Base-by-base conservation (phyloP, 2,888 invertebrate genomes). In the Crossocerus cetratus region DNA sequence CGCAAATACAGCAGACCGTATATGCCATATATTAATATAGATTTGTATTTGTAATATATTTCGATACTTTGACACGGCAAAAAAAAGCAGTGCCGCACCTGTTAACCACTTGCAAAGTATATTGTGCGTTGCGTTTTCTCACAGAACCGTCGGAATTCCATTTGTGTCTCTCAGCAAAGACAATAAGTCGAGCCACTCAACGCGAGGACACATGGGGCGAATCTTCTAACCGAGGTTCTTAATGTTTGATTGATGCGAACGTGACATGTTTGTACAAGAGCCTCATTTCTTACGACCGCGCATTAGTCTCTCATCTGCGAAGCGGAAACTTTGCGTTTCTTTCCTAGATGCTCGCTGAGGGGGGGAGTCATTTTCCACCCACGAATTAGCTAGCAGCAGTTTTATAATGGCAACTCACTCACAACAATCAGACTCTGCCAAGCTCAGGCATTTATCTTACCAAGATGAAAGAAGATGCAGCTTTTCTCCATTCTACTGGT, bases 11-110 rank as follows among this genome's bases (percentile, higher is more conserved):
- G 11, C 8, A 32, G 8, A 32, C 5, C 32, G 32, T 32, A 32
- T 32, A 5, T n/a, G n/a, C 32, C 2, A 11, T 32, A 11, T 32
- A 32, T 32, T 4, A 8, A 11, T 32, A 32, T 32, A 4, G 32
- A 32, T 32, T 5, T 32, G 11, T 4, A 32, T 32, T 32, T 3
- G 5, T 32, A 32, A 4, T 32, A 32, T 32, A 32, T 32, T 32
- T 32, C 8, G 23, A 61, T 68, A 72, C 16, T 65, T 62, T 70
- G 54, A 55, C 4, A n/a, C 16, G 5, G 49, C 63, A 8, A 32
- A 32, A 53, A 20, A 66, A 72, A 67, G 66, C 72, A 68, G 69
- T 69, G 69, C 69, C 65, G 72, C 75, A 76, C 72, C 70, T 69
- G 73, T 69, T 76, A 73, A 76, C 58, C 59, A 71, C 68, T 66